Evolutionary conservation across 53 echinoderm and acorn worm species (phyloP), one percentile per base, ranked within the genome.

Genomic region (Zoroaster sp.): DNA sequence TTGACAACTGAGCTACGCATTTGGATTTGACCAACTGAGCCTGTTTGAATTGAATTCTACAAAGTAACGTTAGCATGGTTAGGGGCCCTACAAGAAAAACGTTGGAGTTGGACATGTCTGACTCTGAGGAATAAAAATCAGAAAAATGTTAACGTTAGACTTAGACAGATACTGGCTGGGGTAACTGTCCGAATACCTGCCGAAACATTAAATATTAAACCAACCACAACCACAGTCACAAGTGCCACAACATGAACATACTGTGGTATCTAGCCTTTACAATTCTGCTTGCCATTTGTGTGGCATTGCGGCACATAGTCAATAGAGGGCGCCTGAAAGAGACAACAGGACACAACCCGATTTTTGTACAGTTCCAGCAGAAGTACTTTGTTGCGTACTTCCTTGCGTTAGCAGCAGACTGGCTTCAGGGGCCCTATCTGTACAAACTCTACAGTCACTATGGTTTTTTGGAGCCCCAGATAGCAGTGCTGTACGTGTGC

Each of bases 391-490:
- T 98, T 18, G 95, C 95, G 0, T 98, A 98, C 83, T 98, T 98
- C 44, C 78, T 98, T 40, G 98, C 98, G 6, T 70, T 98, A 10
- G 88, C 89, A 4, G 94, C 98, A 0, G 98, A 98, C 59, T 98
- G 98, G 98, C 90, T 98, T 1, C 98, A 98, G 73, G 96, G 96
- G 32, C 98, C 98, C 1, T 98, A 98, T 81, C 94, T 98, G 0
- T 98, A 98, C 75, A 96, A 98, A 89, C 91, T 98, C 25, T 98
- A 98, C 91, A 83, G 89, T 15, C 94, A 98, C 36, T 98, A 98
- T 66, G 93, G 95, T 1, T 98, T 98, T 59, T 63, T 94, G 31
- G 98, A 98, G 72, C 89, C 98, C n/a, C 98, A 98, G 86, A 98
- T 98, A 43, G 94, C 98, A 1, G 91, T 98, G 41, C 91, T 98